Evolutionary conservation across 2,888 invertebrate genomes (phyloP).

Genomic region (Hoplodrina ambigua): DNA sequence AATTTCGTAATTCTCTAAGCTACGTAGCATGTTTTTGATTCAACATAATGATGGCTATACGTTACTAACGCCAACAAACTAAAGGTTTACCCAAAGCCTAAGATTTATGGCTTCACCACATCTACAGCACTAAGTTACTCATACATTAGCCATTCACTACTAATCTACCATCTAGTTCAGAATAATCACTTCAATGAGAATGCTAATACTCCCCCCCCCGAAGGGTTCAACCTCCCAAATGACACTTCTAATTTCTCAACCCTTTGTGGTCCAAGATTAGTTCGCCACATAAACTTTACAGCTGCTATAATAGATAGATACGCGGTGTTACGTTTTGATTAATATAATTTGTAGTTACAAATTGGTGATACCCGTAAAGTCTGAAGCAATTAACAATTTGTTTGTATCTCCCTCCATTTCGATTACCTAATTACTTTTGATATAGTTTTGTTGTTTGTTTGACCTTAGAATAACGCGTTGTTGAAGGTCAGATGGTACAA

Average conservation of each 20-base stretch:
- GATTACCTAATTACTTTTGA: constrained; percentile 31
- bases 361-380: constrained; percentile 45
- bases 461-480: constrained; percentile 11
- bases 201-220: constrained; percentile 18
- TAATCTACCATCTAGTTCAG: constrained; percentile 46
- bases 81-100: neutral
- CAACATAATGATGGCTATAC: neutral
- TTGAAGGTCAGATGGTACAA: too few species aligned
- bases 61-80: neutral
- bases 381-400: constrained; percentile 42
- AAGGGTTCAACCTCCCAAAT: constrained; percentile 44
- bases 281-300: constrained; percentile 57
- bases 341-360: constrained; percentile 52
- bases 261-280: constrained; percentile 62
- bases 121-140: constrained; percentile 34
- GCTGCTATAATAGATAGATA: constrained; percentile 42
- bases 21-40: neutral
- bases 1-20: neutral
- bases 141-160: constrained; percentile 38
- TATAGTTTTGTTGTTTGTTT: constrained; percentile 37
- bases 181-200: constrained; percentile 51
- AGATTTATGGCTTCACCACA: constrained; percentile 5
- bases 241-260: constrained; percentile 58
- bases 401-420: constrained; percentile 33
- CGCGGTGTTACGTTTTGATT: constrained; percentile 45